A percentile compares a stretch with the other conserved stretches of the same genome.
phyloP scores from a whole-genome alignment of 2,888 invertebrate genomes.

The Candidula unifasciata region DNA sequence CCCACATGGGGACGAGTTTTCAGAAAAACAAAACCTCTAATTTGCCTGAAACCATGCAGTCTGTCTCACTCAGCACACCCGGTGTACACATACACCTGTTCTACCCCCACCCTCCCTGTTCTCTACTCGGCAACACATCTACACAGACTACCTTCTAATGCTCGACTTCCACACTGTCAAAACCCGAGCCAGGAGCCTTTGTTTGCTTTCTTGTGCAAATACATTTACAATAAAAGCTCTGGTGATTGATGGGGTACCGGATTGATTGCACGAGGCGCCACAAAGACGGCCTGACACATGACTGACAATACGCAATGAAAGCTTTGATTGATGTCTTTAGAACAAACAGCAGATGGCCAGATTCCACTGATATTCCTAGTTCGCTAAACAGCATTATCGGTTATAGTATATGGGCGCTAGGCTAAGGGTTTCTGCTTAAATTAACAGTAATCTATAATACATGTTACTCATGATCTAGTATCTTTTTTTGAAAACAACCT shows the following conservation, averaged over 20 bases:
- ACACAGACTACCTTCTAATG: slow-evolving; percentile 60
- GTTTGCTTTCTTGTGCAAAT: slow-evolving; percentile 75
- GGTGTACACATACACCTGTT: slow-evolving; percentile 12
- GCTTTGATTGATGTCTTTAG: slow-evolving; percentile 74
- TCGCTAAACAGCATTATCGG: slow-evolving; percentile 44
- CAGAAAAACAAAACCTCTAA: not conserved
- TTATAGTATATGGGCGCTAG: not conserved
- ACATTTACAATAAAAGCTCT: slow-evolving; percentile 73
- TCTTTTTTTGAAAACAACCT: no score
- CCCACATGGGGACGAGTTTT: no score
- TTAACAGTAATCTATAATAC: no score
- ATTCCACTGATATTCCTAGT: slow-evolving; percentile 43
- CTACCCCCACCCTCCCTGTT: not conserved
- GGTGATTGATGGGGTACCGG: slow-evolving; percentile 74
- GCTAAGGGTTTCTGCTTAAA: not conserved
- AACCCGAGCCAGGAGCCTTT: slow-evolving; percentile 68
- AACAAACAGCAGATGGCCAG: slow-evolving; percentile 72
- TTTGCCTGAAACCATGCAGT: slow-evolving; percentile 7
- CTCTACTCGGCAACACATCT: slow-evolving; percentile 22
- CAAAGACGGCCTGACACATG: slow-evolving; percentile 74
- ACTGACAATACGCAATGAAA: slow-evolving; percentile 75
- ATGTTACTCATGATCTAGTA: no score
- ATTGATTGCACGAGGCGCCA: slow-evolving; percentile 75
- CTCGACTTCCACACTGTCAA: slow-evolving; percentile 64
- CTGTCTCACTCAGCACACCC: not conserved